Conservation (phyloP, 2,888 invertebrate genomes). For the Corbicula japonica region DNA sequence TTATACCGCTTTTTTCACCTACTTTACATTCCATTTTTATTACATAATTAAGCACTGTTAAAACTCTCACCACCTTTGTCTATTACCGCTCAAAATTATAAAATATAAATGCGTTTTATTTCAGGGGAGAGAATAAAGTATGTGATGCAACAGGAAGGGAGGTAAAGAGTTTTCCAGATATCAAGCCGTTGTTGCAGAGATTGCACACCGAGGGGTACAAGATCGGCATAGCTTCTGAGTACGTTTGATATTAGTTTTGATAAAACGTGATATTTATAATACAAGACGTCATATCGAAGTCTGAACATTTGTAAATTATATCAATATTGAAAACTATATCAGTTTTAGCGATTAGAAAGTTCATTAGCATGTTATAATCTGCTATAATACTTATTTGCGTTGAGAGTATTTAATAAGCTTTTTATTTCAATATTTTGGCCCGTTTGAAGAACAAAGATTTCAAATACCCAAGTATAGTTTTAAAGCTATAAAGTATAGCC, state of each 20-base stretch:
- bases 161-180: slow-evolving; percentile 88
- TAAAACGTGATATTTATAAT: not conserved
- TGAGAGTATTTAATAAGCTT: too few species aligned
- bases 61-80: too few species aligned
- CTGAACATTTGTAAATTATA: not conserved
- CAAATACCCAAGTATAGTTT: too few species aligned
- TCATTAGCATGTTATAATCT: too few species aligned
- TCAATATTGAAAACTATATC: not conserved
- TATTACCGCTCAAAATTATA: not conserved
- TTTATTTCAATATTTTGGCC: too few species aligned
- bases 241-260: not conserved
- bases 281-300: not conserved
- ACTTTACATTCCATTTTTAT: too few species aligned
- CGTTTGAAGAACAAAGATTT: too few species aligned
- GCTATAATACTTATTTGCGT: too few species aligned
- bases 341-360: too few species aligned
- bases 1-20: too few species aligned
- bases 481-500: too few species aligned
- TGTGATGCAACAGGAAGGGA: slow-evolving; percentile 77
- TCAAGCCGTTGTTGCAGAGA: slow-evolving; percentile 88
- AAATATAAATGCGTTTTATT: slow-evolving; percentile 11
- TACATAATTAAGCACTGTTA: too few species aligned
- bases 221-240: slow-evolving; percentile 89
- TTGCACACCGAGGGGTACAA: slow-evolving; percentile 88
- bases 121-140: slow-evolving; percentile 75